phyloP scores from a whole-genome alignment of 2,888 invertebrate genomes.

The Charanyca ferruginea region DNA sequence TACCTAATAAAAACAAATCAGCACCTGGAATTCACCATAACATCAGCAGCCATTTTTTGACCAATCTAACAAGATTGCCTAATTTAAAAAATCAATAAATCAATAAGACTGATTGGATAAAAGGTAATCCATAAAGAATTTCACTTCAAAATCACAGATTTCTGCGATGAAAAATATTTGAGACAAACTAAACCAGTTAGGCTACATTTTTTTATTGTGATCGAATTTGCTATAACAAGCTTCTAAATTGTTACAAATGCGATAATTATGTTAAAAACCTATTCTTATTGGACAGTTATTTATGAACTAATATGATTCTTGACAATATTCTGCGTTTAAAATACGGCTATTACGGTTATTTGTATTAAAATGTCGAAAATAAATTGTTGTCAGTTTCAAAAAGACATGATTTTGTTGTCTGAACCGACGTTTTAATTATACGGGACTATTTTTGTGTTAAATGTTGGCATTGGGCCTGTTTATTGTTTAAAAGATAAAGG shows the following conservation, averaged over 20 bases:
- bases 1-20: slow-evolving; percentile 6
- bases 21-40: slow-evolving; percentile 4
- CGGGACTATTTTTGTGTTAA: slow-evolving; percentile 44
- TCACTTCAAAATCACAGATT: slow-evolving; percentile 19
- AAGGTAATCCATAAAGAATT: slow-evolving; percentile 28
- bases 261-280: slow-evolving; percentile 59
- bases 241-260: slow-evolving; percentile 58
- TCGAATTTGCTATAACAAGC: slow-evolving; percentile 41
- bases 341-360: slow-evolving; percentile 30
- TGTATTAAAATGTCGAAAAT: slow-evolving; percentile 24
- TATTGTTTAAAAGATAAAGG: slow-evolving; percentile 64
- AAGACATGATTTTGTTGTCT: slow-evolving; percentile 29
- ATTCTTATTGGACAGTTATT: slow-evolving; percentile 37
- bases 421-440: slow-evolving; percentile 56
- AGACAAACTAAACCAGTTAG: slow-evolving; percentile 50
- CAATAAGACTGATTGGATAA: slow-evolving; percentile 35
- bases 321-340: slow-evolving; percentile 25
- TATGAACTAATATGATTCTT: slow-evolving; percentile 33
- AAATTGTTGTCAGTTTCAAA: slow-evolving; percentile 19
- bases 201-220: slow-evolving; percentile 49
- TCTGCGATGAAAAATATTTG: slow-evolving; percentile 18
- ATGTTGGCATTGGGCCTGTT: slow-evolving; percentile 52
- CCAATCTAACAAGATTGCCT: neutral
- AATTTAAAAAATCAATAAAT: slow-evolving; percentile 29
- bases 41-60: slow-evolving; percentile 12